These are phyloP conservation scores for Nothoprocta perdicaria DNA, from an alignment of 2,113 vertebrate species.

Conservation along the genomic window DNA sequence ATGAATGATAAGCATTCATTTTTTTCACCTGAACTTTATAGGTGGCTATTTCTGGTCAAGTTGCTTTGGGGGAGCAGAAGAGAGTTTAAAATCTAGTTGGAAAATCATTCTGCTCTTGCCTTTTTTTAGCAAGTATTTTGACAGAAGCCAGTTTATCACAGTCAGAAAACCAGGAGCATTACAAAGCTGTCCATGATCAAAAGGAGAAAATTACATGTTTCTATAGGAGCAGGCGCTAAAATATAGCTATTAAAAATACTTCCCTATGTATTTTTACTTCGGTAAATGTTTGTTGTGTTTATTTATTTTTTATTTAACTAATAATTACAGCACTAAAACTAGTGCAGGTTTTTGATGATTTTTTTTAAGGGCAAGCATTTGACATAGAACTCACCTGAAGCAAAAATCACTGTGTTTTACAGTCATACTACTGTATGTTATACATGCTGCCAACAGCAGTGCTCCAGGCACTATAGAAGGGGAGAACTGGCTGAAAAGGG, in stretches of 20 bases:
- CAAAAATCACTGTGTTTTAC: background rate
- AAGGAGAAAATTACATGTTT: background rate
- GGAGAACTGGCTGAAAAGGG: background rate
- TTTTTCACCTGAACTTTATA: background rate
- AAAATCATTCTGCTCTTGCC: background rate
- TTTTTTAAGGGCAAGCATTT: background rate
- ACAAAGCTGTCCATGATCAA: background rate
- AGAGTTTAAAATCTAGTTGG: background rate
- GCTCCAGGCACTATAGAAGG: background rate
- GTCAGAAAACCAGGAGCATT: background rate
- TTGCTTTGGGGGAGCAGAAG: background rate
- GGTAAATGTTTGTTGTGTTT: background rate
- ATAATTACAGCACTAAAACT: background rate
- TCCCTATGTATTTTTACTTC: background rate
- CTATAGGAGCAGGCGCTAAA: background rate
- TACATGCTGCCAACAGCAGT: background rate
- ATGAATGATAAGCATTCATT: background rate
- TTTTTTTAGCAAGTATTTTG: constrained; percentile 18
- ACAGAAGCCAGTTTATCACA: background rate
- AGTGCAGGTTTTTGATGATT: background rate
- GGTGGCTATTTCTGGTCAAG: background rate
- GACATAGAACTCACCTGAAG: background rate
- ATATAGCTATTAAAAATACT: background rate
- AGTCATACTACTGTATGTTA: too few relatives aligned
- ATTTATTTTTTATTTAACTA: background rate